Percentiles rank a stretch among this genome's conserved stretches.
phyloP scores from a whole-genome alignment of 2,797 vertebrate species.

The Spheniscus humboldti region DNA sequence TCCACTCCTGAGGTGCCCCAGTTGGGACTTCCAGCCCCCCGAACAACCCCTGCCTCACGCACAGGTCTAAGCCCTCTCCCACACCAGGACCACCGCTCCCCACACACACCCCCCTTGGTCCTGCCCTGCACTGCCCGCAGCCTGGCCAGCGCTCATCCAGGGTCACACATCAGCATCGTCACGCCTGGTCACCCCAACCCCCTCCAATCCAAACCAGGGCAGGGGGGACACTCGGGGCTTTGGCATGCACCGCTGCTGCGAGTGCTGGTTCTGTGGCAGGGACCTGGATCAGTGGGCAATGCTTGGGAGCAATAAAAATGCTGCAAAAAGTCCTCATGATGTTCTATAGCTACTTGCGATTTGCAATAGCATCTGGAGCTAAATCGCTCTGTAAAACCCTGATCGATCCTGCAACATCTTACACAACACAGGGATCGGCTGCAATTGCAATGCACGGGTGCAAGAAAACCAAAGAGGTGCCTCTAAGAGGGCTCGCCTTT shows the following conservation, averaged over 20 bases:
- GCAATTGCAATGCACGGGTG: not conserved
- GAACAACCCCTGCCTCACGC: not conserved
- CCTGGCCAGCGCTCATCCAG: not conserved
- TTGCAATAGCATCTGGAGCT: not conserved
- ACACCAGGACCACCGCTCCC: not conserved
- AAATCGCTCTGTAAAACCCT: not conserved
- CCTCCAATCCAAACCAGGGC: not conserved
- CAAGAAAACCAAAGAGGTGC: not conserved
- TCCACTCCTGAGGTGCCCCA: not conserved
- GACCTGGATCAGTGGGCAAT: not conserved
- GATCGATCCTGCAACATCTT: not conserved
- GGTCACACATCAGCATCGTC: fast-evolving
- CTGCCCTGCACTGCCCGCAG: not conserved
- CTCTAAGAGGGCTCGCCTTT: not conserved
- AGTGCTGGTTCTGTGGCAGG: not conserved
- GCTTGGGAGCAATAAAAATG: not conserved
- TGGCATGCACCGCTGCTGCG: not conserved
- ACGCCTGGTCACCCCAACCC: fast-evolving
- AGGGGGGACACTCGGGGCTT: not conserved
- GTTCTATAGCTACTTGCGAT: not conserved
- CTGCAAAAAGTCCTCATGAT: not conserved
- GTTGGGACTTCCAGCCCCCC: fast-evolving
- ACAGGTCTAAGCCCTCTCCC: not conserved
- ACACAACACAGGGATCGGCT: not conserved
- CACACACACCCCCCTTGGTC: not conserved